Base-by-base conservation (phyloP, 1,140 invertebrate species). In the Trichomalopsis sarcophagae region DNA sequence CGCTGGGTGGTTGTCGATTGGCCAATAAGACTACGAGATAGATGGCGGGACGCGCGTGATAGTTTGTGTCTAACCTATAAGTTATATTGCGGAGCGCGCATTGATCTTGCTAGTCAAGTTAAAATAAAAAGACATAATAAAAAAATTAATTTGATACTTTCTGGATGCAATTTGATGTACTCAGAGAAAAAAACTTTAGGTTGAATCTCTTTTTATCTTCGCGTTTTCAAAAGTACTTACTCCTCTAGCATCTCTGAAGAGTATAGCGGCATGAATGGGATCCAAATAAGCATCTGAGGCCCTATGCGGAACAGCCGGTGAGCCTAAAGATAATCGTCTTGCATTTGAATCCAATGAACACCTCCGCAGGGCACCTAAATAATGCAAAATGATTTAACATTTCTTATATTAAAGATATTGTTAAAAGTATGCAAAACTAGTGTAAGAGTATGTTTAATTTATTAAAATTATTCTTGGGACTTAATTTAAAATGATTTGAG, bases 211-310 rank as follows among this genome's bases (percentile, higher is more conserved):
- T 27, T 27, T 27, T 27, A 36, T 36, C 5, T 66, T 21, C n/a
- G 11, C 27, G 27, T 27, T 27, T 27, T 27, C 27, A 21, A 21
- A 66, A 55, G 73, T 84, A 95, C 97, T 97, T 93, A 98, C 97
- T 94, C 97, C 97, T 94, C 97, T 94, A 14, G 97, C 96, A 92
- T 98, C 97, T 88, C 97, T 94, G 92, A 98, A 98, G 82, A 98
- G 94, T 86, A 98, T 97, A 86, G 97, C 97, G 75, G 97, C 97
- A 93, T 97, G 97, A 88, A 96, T 95, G 33, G 97, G 97, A 94
- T 98, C 97, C 69, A 97, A 92, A 87, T 94, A 95, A 78, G 95
- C 95, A 87, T 96, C 96, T 0, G 95, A 96, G 2, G 95, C 95
- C 87, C 96, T 94, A 88, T 96, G 95, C 33, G 94, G 94, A 76